Percentiles rank a stretch among this genome's conserved stretches.
Conservation (phyloP, 2,797 vertebrate genomes). For the Phyllotis vaccarum region DNA sequence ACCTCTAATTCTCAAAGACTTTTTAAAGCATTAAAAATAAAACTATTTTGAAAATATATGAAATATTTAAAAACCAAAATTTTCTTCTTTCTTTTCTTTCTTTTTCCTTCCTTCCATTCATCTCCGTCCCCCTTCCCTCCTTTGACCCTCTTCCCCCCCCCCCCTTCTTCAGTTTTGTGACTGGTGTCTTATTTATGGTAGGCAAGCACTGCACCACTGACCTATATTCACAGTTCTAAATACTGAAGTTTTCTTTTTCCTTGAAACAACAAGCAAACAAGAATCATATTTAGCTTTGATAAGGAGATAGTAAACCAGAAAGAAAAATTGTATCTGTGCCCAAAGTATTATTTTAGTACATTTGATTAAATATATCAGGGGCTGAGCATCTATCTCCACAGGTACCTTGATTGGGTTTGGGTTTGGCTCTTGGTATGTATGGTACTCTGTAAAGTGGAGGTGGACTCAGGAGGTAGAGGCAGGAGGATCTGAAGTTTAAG, state of each 20-base stretch:
- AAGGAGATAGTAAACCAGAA: neutral
- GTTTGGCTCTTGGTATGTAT: neutral
- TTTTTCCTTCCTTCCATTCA: neutral
- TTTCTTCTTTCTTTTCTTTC: neutral
- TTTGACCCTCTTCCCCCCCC: no score
- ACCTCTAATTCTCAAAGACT: neutral
- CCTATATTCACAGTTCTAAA: neutral
- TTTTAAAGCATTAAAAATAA: neutral
- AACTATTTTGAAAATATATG: neutral
- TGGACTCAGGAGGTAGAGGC: neutral
- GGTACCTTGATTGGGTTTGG: neutral
- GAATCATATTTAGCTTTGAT: conserved; percentile 59
- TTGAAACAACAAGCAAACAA: neutral
- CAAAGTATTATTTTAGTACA: neutral
- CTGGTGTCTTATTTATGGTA: neutral
- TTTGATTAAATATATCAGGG: neutral
- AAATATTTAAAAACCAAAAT: neutral
- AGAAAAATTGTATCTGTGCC: neutral
- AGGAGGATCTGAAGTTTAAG: neutral
- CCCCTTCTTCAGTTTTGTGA: neutral
- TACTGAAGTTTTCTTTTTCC: neutral
- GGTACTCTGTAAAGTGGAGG: neutral
- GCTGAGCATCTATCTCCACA: neutral
- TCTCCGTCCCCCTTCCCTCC: fast-evolving
- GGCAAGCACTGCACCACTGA: neutral